These are phyloP conservation scores for Varecia variegata DNA, from an alignment of 2,797 vertebrate genomes.

Conservation along the genomic window DNA sequence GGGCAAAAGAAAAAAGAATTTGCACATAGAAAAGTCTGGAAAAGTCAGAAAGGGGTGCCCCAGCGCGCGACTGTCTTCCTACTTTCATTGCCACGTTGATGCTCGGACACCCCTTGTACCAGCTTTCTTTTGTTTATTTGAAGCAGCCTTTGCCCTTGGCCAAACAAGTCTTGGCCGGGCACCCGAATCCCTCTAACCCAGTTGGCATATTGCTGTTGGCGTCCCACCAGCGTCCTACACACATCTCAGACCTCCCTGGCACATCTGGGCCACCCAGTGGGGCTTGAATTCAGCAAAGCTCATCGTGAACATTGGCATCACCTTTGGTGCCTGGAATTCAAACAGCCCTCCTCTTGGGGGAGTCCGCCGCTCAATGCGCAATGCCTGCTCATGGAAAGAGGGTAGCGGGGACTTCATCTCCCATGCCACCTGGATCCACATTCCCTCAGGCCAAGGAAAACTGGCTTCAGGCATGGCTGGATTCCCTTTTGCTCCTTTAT, in stretches of 20 bases:
- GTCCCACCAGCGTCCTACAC: neutral
- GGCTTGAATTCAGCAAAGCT: neutral
- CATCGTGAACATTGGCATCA: neutral
- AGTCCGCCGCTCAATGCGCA: neutral
- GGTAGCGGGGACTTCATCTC: neutral
- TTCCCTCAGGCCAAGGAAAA: no score
- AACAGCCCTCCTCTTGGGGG: no score
- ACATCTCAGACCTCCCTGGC: neutral
- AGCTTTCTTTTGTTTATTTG: neutral
- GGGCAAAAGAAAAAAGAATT: neutral
- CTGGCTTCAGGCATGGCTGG: neutral
- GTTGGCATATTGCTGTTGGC: neutral
- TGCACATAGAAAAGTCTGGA: neutral
- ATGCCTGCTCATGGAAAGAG: neutral
- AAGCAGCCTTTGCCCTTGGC: neutral
- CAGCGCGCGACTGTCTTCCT: neutral
- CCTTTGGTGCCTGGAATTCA: neutral
- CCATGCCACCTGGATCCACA: neutral
- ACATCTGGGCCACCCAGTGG: neutral
- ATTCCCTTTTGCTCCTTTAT: neutral
- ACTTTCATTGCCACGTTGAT: neutral
- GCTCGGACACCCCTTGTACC: neutral
- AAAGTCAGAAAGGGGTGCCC: neutral
- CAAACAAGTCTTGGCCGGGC: neutral
- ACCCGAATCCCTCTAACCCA: neutral